These are phyloP conservation scores for Goniozus legneri DNA, from an alignment of 1,140 invertebrate genomes.

Conservation along the genomic window DNA sequence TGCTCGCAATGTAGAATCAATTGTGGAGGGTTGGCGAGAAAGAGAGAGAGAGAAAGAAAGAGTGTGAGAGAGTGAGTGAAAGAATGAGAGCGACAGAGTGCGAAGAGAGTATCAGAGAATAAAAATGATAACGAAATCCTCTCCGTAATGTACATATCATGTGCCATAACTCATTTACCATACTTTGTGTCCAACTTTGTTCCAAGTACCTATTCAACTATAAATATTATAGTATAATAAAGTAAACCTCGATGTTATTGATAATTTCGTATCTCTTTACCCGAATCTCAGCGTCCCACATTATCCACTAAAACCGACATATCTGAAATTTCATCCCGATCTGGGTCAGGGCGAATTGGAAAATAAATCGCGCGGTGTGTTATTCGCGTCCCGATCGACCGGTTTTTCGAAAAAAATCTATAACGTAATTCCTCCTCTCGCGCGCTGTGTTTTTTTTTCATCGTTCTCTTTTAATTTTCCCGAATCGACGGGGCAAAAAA, in stretches of 20 bases:
- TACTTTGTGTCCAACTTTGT: slow-evolving; percentile 56
- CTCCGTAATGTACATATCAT: slow-evolving; percentile 53
- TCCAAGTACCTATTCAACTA: slow-evolving; percentile 54
- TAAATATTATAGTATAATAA: slow-evolving; percentile 54
- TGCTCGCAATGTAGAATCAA: slow-evolving; percentile 41
- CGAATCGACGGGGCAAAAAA: too few species aligned
- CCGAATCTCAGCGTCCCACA: too few species aligned
- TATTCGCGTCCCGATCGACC: too few species aligned
- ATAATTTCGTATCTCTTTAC: slow-evolving; percentile 45
- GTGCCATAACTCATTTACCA: slow-evolving; percentile 55
- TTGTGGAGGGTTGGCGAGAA: too few species aligned
- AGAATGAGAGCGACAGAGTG: background rate
- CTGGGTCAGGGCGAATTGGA: too few species aligned
- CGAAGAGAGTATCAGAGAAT: slow-evolving; percentile 13
- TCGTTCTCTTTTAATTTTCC: too few species aligned
- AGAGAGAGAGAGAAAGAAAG: slow-evolving; percentile 11
- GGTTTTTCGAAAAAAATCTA: too few species aligned
- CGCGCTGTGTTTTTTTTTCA: too few species aligned
- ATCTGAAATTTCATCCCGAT: too few species aligned
- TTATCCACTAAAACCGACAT: too few species aligned
- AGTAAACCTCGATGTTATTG: slow-evolving; percentile 57
- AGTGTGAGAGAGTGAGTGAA: background rate
- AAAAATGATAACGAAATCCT: slow-evolving; percentile 28
- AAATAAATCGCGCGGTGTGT: too few species aligned
- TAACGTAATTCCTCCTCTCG: too few species aligned